Base-by-base conservation (phyloP, 2,888 invertebrate species). In the Neuroscelio doddi region DNA sequence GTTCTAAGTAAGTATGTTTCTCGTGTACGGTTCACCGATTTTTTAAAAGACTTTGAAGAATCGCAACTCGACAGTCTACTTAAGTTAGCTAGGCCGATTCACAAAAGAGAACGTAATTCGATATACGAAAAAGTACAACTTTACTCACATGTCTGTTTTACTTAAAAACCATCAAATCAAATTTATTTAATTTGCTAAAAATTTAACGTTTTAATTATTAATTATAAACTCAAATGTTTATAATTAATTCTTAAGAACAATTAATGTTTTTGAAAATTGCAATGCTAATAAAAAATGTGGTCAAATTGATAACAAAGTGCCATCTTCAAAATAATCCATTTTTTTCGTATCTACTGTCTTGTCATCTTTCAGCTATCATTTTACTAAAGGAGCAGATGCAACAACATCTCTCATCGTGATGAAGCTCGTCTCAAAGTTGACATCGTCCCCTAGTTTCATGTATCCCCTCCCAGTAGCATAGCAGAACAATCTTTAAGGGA, bases 311-410 rank as follows among this genome's bases (percentile, higher is more conserved):
- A n/a, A n/a, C n/a, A 21, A 21, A 21, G 21, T 5, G 21, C 2
- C 75, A 63, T 47, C 30, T 65, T 74, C 64, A 69, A 71, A 74
- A 70, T 58, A 62, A 63, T 69, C 47, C 30, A 12, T 21, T n/a
- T 27, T 26, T 29, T 51, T 34, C 50, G 27, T 16, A 29, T 39
- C 47, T 32, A 15, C 47, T 45, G 47, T 58, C 45, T 58, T 38
- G 38, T 68, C 63, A 38, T 56, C 72, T 71, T 70, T 56, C 50
- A 63, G 77, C 77, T 80, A 80, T 81, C 80, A 81, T 81, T 81
- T 80, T 80, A 72, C 73, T 69, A 69, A 74, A 77, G 76, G 76
- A 76, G 75, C 81, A 81, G 81, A 81, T 81, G 81, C 80, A 77
- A 72, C 69, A 68, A 68, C 76, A 76, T 76, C 72, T 70, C 70